phyloP scores from a whole-genome alignment of 2,797 vertebrate genomes.

The Myotis daubentonii region DNA sequence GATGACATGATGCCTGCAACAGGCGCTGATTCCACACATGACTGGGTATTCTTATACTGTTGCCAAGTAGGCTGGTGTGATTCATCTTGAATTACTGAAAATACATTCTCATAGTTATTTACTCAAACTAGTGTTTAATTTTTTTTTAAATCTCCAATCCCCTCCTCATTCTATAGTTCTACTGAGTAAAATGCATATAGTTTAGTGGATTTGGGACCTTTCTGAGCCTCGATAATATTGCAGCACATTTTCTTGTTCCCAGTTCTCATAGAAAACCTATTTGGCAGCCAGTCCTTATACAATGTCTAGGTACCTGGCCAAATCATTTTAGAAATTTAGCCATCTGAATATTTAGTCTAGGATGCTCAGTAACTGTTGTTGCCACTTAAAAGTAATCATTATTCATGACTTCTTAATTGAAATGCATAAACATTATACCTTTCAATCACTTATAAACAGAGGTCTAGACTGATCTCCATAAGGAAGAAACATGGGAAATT shows the following conservation, averaged over 20 bases:
- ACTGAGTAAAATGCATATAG: neutral
- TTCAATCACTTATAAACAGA: neutral
- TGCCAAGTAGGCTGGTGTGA: neutral
- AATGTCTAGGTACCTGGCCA: neutral
- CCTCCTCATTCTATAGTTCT: neutral
- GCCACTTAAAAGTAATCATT: neutral
- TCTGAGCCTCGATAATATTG: neutral
- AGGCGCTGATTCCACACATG: neutral
- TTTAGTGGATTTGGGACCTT: neutral
- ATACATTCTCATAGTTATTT: neutral
- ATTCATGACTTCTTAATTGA: neutral
- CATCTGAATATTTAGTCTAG: neutral
- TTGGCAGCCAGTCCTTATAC: neutral
- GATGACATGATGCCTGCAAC: neutral
- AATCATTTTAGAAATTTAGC: neutral
- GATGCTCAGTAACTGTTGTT: neutral
- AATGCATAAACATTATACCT: neutral
- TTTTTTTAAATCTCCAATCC: neutral
- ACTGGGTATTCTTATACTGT: neutral
- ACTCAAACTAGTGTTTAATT: neutral
- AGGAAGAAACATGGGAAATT: neutral
- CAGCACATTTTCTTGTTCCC: neutral
- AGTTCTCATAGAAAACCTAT: neutral
- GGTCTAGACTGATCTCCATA: neutral
- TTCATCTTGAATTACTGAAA: neutral